Evolutionary conservation across 37 sponge, comb jelly and placozoan species (phyloP), one percentile per base, ranked within the genome.

Genomic region (Geodia barretti): DNA sequence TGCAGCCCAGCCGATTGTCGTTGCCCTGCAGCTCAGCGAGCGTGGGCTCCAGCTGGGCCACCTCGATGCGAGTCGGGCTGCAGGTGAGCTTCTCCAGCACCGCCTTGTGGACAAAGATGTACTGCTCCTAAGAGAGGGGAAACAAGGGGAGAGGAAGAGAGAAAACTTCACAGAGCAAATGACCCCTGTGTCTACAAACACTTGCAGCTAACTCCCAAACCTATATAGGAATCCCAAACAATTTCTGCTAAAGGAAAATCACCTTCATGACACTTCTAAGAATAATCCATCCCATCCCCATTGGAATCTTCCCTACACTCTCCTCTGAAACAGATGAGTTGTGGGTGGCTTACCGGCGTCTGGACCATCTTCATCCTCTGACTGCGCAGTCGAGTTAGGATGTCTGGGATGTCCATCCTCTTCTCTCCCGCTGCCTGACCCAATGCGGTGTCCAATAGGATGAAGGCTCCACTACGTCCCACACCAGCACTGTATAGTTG

Each of bases 121-220:
- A 83, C 68, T 73, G 83, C 21, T 83, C 75, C 83, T 83, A 35
- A 4, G 32, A 29, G 61, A n/a, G n/a, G n/a, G n/a, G n/a, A n/a
- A n/a, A n/a, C n/a, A n/a, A n/a, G n/a, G n/a, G n/a, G n/a, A n/a
- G n/a, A n/a, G n/a, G n/a, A n/a, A n/a, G n/a, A n/a, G n/a, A n/a
- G n/a, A n/a, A n/a, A n/a, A n/a, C n/a, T n/a, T n/a, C n/a, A n/a
- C n/a, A n/a, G n/a, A n/a, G n/a, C n/a, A n/a, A n/a, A n/a, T n/a
- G n/a, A n/a, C n/a, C n/a, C n/a, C n/a, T n/a, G n/a, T n/a, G n/a
- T n/a, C n/a, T n/a, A n/a, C n/a, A n/a, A n/a, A n/a, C n/a, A n/a
- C n/a, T n/a, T n/a, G n/a, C n/a, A n/a, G n/a, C n/a, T n/a, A n/a
- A n/a, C n/a, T n/a, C n/a, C n/a, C n/a, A n/a, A n/a, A n/a, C n/a